These are phyloP conservation scores for Pandemis heparana DNA, from an alignment of 2,888 invertebrate genomes.

Conservation along the genomic window DNA sequence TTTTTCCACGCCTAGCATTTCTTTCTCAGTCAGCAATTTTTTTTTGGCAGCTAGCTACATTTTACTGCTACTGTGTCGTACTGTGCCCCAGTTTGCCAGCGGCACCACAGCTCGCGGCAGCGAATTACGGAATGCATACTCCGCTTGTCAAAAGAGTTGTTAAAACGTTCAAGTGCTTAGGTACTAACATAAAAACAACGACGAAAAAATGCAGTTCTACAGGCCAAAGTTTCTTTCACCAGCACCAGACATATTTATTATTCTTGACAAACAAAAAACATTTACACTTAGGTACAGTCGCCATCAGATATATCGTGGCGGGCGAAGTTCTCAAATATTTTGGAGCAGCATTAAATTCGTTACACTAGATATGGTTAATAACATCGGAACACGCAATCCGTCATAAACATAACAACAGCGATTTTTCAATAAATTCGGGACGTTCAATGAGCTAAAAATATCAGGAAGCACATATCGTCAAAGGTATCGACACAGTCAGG, in stretches of 20 bases:
- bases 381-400: too few species aligned
- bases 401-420: too few species aligned
- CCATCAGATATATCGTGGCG: too few species aligned
- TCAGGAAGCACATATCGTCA: too few species aligned
- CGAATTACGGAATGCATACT: constrained; percentile 3
- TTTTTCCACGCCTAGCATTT: too few species aligned
- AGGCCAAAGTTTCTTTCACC: neutral
- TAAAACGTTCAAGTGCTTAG: constrained; percentile 10
- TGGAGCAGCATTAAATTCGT: too few species aligned
- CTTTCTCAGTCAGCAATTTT: neutral
- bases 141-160: constrained; percentile 17
- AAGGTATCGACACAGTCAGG: too few species aligned
- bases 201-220: neutral
- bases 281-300: too few species aligned
- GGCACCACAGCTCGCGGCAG: neutral
- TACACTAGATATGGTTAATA: too few species aligned
- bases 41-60: neutral
- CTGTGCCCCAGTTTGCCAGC: neutral
- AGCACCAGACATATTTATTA: neutral
- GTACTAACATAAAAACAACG: neutral
- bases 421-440: too few species aligned
- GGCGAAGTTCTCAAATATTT: too few species aligned
- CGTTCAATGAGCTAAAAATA: too few species aligned
- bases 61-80: neutral
- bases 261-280: neutral